These are phyloP conservation scores for Eupleurogrammus muticus DNA, from an alignment of 2,797 vertebrate genomes.

Conservation along the genomic window DNA sequence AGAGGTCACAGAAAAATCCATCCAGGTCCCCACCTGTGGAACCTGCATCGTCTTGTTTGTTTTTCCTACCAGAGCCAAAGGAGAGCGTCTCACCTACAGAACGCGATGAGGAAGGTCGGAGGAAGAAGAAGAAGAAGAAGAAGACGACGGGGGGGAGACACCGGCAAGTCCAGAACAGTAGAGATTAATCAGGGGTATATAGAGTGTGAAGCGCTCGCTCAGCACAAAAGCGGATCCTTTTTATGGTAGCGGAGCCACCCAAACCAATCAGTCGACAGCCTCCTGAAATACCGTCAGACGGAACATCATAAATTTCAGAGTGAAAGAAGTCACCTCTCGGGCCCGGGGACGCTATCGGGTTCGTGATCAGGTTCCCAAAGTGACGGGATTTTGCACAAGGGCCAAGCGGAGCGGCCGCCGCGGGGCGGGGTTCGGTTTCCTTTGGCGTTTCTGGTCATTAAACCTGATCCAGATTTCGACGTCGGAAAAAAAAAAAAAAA, in stretches of 20 bases:
- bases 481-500: no score
- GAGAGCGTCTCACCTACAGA: conserved; percentile 53
- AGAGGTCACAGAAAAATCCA: conserved; percentile 39
- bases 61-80: conserved; percentile 11
- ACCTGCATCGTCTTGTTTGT: conserved; percentile 14
- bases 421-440: background rate
- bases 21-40: conserved; percentile 32
- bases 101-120: conserved; percentile 37
- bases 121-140: conserved; percentile 40
- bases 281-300: conserved; percentile 80
- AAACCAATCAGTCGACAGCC: conserved; percentile 77
- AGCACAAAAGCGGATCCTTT: conserved; percentile 68
- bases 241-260: conserved; percentile 77
- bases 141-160: conserved; percentile 60
- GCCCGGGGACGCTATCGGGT: conserved; percentile 25
- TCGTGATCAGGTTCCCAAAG: conserved; percentile 18
- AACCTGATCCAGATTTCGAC: no score
- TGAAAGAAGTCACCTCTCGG: conserved; percentile 41
- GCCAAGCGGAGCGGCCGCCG: background rate
- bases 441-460: background rate
- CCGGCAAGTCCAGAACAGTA: conserved; percentile 64
- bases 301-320: conserved; percentile 62
- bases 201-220: conserved; percentile 65
- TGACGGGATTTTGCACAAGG: conserved; percentile 33
- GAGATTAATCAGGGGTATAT: conserved; percentile 76